Percentiles rank a stretch among this genome's conserved stretches.
Evolutionary conservation across 2,888 invertebrate species (phyloP).

Genomic region (Maniola hyperantus): DNA sequence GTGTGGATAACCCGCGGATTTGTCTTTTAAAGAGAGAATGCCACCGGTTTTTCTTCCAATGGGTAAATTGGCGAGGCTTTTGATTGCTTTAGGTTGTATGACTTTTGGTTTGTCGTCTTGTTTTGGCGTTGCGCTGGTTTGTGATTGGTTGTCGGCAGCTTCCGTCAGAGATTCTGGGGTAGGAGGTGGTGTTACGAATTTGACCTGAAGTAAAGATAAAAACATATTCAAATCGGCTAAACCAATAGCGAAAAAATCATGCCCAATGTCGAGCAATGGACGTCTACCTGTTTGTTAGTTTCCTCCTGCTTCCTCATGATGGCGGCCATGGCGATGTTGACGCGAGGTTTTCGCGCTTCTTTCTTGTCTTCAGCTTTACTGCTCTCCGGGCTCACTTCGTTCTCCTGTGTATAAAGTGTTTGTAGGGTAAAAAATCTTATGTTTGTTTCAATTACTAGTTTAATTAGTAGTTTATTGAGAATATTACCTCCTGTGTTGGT

Average conservation of each 20-base stretch:
- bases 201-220: slow-evolving; percentile 63
- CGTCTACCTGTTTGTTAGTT: slow-evolving; percentile 84
- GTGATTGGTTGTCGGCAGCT: slow-evolving; percentile 43
- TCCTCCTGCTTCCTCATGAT: slow-evolving; percentile 88
- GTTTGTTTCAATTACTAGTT: no score
- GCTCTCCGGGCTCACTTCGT: slow-evolving; percentile 53
- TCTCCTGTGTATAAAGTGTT: slow-evolving; percentile 44
- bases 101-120: slow-evolving; percentile 65
- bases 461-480: background rate
- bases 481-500: slow-evolving; percentile 15
- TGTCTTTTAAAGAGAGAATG: slow-evolving; percentile 78
- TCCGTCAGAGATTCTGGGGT: slow-evolving; percentile 66
- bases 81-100: slow-evolving; percentile 68
- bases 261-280: no score
- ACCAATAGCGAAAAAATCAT: no score
- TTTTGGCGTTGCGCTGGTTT: slow-evolving; percentile 40
- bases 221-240: background rate
- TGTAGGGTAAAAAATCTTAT: no score
- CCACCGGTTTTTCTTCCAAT: slow-evolving; percentile 76
- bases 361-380: slow-evolving; percentile 62
- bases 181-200: slow-evolving; percentile 80
- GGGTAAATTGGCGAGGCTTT: slow-evolving; percentile 71
- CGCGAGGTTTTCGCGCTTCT: slow-evolving; percentile 82
- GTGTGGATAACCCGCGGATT: slow-evolving; percentile 78
- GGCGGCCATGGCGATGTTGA: slow-evolving; percentile 91